Base-by-base conservation (phyloP, 2,797 vertebrate genomes). In the Aphelocoma californica region DNA sequence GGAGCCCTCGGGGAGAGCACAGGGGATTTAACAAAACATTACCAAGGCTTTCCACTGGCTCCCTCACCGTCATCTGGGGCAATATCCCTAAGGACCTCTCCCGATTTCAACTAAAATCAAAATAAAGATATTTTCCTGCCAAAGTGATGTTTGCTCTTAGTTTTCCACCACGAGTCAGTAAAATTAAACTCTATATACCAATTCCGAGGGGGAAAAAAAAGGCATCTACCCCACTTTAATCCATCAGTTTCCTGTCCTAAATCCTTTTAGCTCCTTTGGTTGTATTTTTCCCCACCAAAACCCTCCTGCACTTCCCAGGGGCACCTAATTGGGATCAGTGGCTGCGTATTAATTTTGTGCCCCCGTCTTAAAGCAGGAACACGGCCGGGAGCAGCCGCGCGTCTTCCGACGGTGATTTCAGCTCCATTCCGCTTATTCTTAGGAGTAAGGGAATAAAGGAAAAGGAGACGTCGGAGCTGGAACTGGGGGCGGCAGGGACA, bases 381-480 rank as follows among this genome's bases (percentile, higher is more conserved):
- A 9, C 0, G 12, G 82, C 31, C 12, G 2, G 85, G 61, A 74
- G 73, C 36, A 3, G 75, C 79, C 19, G 16, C 3, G 2, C 67
- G 8, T 44, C 64, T 20, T 44, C 81, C 7, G 0, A 4, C 1
- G 0, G 12, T 0, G 36, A 44, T 62, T 70, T 14, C 23, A 1
- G 48, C 78, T 66, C 16, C 50, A 28, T 51, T 29, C 60, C 29
- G 1, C 21, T 80, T 11, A 2, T 60, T 42, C 24, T 16, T 7
- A 10, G 34, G n/a, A 11, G 9, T 1, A 4, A 51, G 12, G 19
- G 48, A 74, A 18, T 40, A 0, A 5, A 38, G 71, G 64, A 25
- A 28, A 56, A 64, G n/a, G 54, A 75, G 58, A 26, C 0, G 5
- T 0, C 1, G 14, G 87, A 34, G 78, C n/a, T 1, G 25, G 74